Evolutionary conservation across 1,140 invertebrate genomes (phyloP), one percentile per base, ranked within the genome.

Genomic region (Bombus waltoni): DNA sequence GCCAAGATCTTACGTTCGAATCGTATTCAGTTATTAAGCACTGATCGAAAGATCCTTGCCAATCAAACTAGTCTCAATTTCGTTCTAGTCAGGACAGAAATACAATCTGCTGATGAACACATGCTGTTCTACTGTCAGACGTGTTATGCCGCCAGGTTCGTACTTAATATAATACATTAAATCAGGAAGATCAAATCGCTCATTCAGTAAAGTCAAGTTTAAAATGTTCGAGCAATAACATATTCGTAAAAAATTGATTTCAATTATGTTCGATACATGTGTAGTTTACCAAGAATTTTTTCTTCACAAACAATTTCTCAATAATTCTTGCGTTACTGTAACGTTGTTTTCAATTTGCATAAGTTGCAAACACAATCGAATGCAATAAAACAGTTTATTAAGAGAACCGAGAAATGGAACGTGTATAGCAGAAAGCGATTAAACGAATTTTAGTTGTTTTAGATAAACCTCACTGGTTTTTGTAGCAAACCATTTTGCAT

Each of bases 31-130:
- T 62, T 73, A 70, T 81, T 62, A 44, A 81, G 6, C 25, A 32
- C 15, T 53, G 32, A 15, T 71, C 15, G 25, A 62, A 47, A 35
- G 32, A 62, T 82, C 74, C 57, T 82, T 59, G 66, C 42, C 77
- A 73, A 73, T 81, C 38, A 81, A 62, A 73, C 42, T 44, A 22
- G 6, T 44, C 44, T 28, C 62, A 25, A 44, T 18, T 79, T 79
- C 59, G 11, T 78, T 38, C 42, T 28, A 32, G n/a, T 32, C 28
- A 2, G 9, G 8, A 65, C 8, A 11, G 40, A n/a, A n/a, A n/a
- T n/a, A 42, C 42, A 47, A 73, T 73, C 42, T 73, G 42, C 5
- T 32, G 15, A 44, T 22, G 59, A 79, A 42, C 62, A 79, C 40
- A 8, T 25, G 32, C n/a, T 15, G 53, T 38, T 62, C 28, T 9